phyloP scores from a whole-genome alignment of 2,888 invertebrate genomes.

The Meloe dianella region DNA sequence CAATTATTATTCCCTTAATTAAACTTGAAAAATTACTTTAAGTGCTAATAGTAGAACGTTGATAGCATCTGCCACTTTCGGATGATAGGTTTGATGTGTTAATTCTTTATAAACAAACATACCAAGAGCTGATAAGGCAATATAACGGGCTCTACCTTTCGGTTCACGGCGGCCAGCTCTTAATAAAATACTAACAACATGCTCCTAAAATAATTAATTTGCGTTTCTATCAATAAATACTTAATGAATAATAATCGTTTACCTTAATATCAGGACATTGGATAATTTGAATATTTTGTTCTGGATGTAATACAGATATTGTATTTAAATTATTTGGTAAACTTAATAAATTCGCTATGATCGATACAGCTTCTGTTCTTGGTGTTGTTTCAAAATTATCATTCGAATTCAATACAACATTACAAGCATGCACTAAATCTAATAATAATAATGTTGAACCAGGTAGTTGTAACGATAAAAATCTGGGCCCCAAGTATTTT shows the following conservation, averaged over 20 bases:
- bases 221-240: neutral
- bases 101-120: constrained; percentile 74
- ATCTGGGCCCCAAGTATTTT: constrained; percentile 80
- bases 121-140: constrained; percentile 86
- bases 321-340: constrained; percentile 73
- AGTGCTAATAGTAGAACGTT: constrained; percentile 72
- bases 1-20: constrained; percentile 1
- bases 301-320: constrained; percentile 65
- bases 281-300: constrained; percentile 63
- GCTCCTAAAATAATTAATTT: constrained; percentile 67
- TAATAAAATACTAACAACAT: constrained; percentile 84
- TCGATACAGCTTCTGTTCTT: constrained; percentile 87
- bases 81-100: constrained; percentile 66
- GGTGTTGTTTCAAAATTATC: constrained; percentile 75
- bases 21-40: constrained; percentile 64
- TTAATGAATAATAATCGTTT: constrained; percentile 29
- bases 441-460: constrained; percentile 86
- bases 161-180: constrained; percentile 89
- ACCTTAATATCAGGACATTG: constrained; percentile 81
- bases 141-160: constrained; percentile 84
- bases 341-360: constrained; percentile 85
- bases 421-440: constrained; percentile 90
- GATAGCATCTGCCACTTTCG: constrained; percentile 71
- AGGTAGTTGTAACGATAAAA: constrained; percentile 85
- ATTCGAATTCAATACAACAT: constrained; percentile 80